A percentile compares a stretch with the other conserved stretches of the same genome.
phyloP scores from a whole-genome alignment of 2,113 vertebrate genomes.

The Pelmatolapia mariae region DNA sequence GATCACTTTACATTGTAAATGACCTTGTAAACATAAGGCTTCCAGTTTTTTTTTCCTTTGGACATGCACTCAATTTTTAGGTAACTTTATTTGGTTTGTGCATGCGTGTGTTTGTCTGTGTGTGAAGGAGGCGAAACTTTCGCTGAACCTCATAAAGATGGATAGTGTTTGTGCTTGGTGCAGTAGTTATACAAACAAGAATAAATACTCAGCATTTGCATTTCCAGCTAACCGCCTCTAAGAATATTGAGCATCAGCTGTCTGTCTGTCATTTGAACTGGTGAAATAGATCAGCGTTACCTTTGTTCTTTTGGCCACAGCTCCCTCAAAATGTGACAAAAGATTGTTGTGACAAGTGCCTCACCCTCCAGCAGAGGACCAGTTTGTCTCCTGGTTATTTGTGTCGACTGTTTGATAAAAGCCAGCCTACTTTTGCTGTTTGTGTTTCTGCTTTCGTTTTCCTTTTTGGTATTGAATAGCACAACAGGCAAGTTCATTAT shows the following conservation, averaged over 20 bases:
- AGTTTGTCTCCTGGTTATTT: conserved; percentile 34
- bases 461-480: conserved; percentile 70
- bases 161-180: neutral
- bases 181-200: fast-evolving
- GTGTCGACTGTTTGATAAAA: conserved; percentile 50
- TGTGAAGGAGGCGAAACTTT: neutral
- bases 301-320: conserved; percentile 12
- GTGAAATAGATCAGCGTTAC: neutral
- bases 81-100: neutral
- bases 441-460: conserved; percentile 59
- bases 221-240: neutral
- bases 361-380: conserved; percentile 27
- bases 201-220: fast-evolving
- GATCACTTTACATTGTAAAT: too few relatives aligned
- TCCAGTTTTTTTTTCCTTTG: neutral
- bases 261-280: neutral
- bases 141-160: neutral
- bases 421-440: conserved; percentile 57
- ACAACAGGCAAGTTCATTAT: conserved; percentile 76
- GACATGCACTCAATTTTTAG: neutral
- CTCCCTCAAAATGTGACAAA: conserved; percentile 16
- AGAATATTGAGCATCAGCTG: neutral
- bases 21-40: fast-evolving
- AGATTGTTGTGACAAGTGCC: conserved; percentile 39
- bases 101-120: neutral